phyloP scores from a whole-genome alignment of 2,888 invertebrate genomes.

The Enchytraeus crypticus region DNA sequence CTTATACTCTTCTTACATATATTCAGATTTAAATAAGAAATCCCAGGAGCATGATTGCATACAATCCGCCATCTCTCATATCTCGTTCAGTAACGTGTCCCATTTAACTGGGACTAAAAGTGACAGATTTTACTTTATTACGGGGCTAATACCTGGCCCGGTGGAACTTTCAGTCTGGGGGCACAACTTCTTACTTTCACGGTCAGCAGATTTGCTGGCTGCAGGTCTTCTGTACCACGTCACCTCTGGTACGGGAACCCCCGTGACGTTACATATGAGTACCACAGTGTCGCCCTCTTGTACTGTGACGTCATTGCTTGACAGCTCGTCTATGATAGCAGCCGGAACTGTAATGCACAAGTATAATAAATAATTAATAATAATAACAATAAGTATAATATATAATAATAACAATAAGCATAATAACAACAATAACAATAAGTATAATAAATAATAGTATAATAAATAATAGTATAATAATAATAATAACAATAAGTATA shows the following conservation, averaged over 20 bases:
- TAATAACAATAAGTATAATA: not conserved
- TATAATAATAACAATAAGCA: not conserved
- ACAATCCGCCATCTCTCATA: too few relatives aligned
- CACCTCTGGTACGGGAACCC: constrained; percentile 74
- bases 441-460: too few relatives aligned
- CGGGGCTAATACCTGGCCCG: constrained; percentile 24
- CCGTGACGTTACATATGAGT: constrained; percentile 67
- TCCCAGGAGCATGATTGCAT: too few relatives aligned
- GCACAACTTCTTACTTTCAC: constrained; percentile 23
- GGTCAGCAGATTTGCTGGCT: constrained; percentile 11
- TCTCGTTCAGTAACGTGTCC: too few relatives aligned
- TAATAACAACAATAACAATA: not conserved
- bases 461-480: not conserved
- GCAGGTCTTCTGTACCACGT: constrained; percentile 63
- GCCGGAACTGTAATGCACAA: constrained; percentile 69
- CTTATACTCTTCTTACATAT: too few relatives aligned
- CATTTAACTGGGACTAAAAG: too few relatives aligned
- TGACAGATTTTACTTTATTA: too few relatives aligned
- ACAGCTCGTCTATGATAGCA: constrained; percentile 79
- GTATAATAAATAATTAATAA: not conserved
- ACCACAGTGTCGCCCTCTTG: constrained; percentile 86
- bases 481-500: not conserved
- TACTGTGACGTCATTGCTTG: constrained; percentile 68
- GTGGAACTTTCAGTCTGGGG: not conserved
- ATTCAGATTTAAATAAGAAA: too few relatives aligned